Evolutionary conservation across 2,797 vertebrate genomes (phyloP), one percentile per base, ranked within the genome.

Genomic region (Chloroceryle amazona): DNA sequence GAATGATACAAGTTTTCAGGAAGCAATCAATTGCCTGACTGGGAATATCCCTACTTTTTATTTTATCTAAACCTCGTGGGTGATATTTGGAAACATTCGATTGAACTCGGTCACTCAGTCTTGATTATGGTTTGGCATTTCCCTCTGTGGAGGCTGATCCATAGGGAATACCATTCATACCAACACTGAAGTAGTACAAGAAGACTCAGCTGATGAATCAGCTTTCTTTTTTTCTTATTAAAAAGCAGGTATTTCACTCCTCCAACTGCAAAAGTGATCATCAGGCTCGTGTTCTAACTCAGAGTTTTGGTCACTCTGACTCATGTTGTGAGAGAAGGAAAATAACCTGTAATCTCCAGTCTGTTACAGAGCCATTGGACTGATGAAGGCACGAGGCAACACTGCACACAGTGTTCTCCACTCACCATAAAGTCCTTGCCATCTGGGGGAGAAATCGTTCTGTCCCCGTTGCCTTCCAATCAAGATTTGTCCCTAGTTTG

Each of bases 121-220:
- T 72, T 65, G 62, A 68, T 81, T 51, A 68, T 16, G 33, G 80
- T 66, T 83, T 86, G 78, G 79, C 91, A 63, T 70, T 96, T 79
- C 67, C 58, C 52, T 68, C 10, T 3, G 54, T 58, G 72, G 25
- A 79, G 81, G 55, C 57, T n/a, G 19, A 58, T 75, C 61, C 82
- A 47, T 46, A 37, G 52, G 70, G 92, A 96, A 93, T 75, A 65
- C 91, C 82, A 44, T 72, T 95, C 91, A 91, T 68, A 79, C 65
- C 80, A 90, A 29, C 51, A 11, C 13, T 62, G 80, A 81, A 84
- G 62, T 33, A 92, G 33, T 72, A 85, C 62, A 86, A 41, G 88
- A 41, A 96, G 94, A 97, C 83, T 73, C 93, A 90, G 73, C 71
- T 84, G 83, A 96, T 84, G 84, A 81, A 96, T 90, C 90, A 93